phyloP scores from a whole-genome alignment of 2,888 invertebrate species.

The Julus scandinavius region DNA sequence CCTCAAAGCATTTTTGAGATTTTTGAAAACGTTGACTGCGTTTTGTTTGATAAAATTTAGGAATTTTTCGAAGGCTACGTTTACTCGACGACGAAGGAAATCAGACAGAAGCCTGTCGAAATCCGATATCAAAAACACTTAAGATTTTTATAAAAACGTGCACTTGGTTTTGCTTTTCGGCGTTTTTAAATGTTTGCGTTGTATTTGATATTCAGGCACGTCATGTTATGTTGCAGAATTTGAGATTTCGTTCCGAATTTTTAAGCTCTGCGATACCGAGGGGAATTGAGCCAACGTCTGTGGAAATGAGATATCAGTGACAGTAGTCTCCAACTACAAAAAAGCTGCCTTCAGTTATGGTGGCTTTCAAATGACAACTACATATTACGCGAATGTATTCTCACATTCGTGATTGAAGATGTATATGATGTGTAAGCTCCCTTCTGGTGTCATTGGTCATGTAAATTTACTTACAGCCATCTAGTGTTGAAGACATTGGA shows the following conservation, averaged over 20 bases:
- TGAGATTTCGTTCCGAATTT: neutral
- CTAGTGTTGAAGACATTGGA: too few species aligned
- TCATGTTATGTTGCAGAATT: constrained; percentile 11
- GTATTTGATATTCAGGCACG: constrained; percentile 3
- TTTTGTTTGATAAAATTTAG: neutral
- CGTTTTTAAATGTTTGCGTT: neutral
- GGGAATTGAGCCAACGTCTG: neutral
- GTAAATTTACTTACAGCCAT: too few species aligned
- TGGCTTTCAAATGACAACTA: neutral
- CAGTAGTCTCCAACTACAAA: neutral
- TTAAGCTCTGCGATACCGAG: neutral
- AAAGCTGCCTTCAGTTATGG: neutral
- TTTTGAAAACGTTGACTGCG: neutral
- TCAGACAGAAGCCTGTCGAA: neutral
- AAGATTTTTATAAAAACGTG: neutral
- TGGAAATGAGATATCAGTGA: neutral
- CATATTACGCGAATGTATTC: neutral
- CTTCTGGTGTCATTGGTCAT: too few species aligned
- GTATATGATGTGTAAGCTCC: too few species aligned
- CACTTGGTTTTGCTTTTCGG: neutral
- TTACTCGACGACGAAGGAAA: neutral
- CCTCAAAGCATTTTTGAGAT: neutral
- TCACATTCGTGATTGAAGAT: too few species aligned
- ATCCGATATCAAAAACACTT: neutral
- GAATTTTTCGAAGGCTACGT: neutral